Percentiles rank a stretch among this genome's conserved stretches.
Conservation (phyloP, 2,113 vertebrate species). For the Lepidiolamprologus cunningtoni region DNA sequence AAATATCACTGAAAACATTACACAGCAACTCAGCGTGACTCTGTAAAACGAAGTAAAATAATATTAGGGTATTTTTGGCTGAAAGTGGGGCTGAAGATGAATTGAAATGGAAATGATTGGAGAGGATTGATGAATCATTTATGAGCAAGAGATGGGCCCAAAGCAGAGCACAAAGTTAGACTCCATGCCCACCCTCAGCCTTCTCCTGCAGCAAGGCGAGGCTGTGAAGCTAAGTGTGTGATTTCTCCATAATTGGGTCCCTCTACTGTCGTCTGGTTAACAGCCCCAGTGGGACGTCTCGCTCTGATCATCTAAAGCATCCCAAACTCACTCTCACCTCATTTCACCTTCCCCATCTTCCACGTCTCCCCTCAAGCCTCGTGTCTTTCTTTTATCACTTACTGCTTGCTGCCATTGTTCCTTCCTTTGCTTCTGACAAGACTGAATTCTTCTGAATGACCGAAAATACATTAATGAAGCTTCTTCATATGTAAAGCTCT, state of each 20-base stretch:
- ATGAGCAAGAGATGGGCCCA: slow-evolving; percentile 38
- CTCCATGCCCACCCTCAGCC: background rate
- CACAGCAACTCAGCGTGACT: slow-evolving; percentile 10
- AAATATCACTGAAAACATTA: slow-evolving; percentile 44
- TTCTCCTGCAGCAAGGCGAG: background rate
- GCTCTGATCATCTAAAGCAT: slow-evolving; percentile 3
- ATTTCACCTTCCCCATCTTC: background rate
- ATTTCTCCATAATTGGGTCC: slow-evolving; percentile 32
- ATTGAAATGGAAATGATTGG: slow-evolving; percentile 54
- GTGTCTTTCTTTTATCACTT: background rate
- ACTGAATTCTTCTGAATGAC: background rate
- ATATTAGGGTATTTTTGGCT: slow-evolving; percentile 39
- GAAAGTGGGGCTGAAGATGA: slow-evolving; percentile 38
- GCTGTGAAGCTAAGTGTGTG: slow-evolving; percentile 8
- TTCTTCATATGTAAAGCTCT: background rate
- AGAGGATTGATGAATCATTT: slow-evolving; percentile 53
- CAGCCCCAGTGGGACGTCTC: background rate
- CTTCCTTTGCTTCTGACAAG: background rate
- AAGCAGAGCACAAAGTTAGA: slow-evolving; percentile 30
- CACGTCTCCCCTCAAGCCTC: background rate
- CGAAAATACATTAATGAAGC: background rate
- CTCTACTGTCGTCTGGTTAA: slow-evolving; percentile 33
- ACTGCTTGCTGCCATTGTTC: background rate
- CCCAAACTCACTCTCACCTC: background rate
- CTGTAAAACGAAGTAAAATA: slow-evolving; percentile 42